phyloP scores from a whole-genome alignment of 2,797 vertebrate species.

The Danio tinwini region DNA sequence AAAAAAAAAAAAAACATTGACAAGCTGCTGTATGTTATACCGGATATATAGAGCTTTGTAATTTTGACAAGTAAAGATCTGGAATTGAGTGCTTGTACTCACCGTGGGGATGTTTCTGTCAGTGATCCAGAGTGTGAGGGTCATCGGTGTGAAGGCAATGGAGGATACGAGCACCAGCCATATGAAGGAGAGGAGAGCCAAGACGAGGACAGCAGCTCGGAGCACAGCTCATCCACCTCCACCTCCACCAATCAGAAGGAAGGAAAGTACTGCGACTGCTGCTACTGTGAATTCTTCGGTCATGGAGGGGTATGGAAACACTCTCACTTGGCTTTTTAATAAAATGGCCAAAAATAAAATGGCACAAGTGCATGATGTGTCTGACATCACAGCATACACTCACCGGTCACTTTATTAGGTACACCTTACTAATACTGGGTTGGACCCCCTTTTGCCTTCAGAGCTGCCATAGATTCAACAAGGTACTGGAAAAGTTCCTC shows the following conservation, averaged over 20 bases:
- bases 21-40: background rate
- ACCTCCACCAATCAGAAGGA: conserved; percentile 99
- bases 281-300: conserved; percentile 99
- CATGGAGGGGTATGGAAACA: conserved; percentile 91
- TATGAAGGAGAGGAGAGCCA: conserved; percentile 96
- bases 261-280: conserved; percentile 99
- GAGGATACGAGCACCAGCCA: conserved; percentile 88
- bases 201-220: conserved; percentile 98
- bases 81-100: background rate
- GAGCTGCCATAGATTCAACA: no score
- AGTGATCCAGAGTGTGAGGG: conserved; percentile 98
- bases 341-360: background rate
- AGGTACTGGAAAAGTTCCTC: no score
- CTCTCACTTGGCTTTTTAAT: background rate
- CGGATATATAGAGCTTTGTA: background rate
- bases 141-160: conserved; percentile 92
- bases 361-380: no score
- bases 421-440: no score
- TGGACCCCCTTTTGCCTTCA: no score
- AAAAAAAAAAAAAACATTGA: background rate
- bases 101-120: conserved; percentile 5
- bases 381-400: background rate
- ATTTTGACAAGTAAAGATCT: background rate
- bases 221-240: conserved; percentile 98
- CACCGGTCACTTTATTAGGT: no score